Evolutionary conservation across 2,797 vertebrate species (phyloP), one percentile per base, ranked within the genome.

Genomic region (Varecia variegata): DNA sequence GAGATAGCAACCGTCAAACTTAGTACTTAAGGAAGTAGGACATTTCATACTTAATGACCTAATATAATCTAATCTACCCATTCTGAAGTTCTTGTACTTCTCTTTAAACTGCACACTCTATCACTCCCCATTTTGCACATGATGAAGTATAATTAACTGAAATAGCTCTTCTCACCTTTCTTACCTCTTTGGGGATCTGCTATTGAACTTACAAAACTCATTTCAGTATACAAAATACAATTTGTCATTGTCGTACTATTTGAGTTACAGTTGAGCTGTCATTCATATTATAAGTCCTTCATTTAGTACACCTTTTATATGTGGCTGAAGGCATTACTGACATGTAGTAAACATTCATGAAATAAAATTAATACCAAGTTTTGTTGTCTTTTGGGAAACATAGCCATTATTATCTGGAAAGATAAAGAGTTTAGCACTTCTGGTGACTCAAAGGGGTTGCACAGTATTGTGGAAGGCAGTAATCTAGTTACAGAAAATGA

Each of bases 151-250:
- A 80, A n/a, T 79, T 21, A 74, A 70, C 68, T 85, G 10, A 95
- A 95, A 88, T 54, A 80, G 7, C 25, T 40, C 30, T 74, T 85
- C 20, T 68, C 58, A n/a, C n/a, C 21, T 95, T 89, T 47, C 23
- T 62, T 70, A 77, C 68, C 12, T 89, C 58, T 56, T 32, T 3
- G 32, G 32, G 23, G 38, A 89, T 40, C 50, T 95, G 79, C 43
- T 94, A n/a, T 45, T 71, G 45, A 94, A 35, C 71, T 92, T 77
- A 90, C 4, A 94, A 92, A 73, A 86, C 54, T 70, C 68, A 92
- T 92, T 56, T 82, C 7, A 71, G 81, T 50, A 27, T 9, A 71
- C 5, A 77, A 74, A 35, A 35, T 85, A 87, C 21, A 81, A 73
- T 92, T 45, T 97, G 79, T 84, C 52, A 32, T 90, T 92, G 62